These are phyloP conservation scores for Prosapia bicincta DNA, from an alignment of 2,888 invertebrate genomes.

Conservation along the genomic window DNA sequence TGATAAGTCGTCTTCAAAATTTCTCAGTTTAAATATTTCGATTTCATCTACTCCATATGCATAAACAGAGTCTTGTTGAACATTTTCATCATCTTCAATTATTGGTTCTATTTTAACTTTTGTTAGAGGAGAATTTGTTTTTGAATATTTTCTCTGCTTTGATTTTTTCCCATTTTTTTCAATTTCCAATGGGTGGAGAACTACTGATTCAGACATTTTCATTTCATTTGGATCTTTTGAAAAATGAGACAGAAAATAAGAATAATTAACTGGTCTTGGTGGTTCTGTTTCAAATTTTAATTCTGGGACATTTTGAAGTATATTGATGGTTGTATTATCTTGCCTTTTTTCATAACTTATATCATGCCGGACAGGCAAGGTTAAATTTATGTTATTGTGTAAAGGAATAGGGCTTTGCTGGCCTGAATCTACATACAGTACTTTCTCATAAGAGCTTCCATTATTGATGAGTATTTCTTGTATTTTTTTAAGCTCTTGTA, in stretches of 20 bases:
- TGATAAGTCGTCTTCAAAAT: conserved; percentile 11
- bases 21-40: conserved; percentile 49
- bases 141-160: neutral
- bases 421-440: neutral
- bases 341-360: neutral
- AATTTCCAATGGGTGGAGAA: neutral
- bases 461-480: neutral
- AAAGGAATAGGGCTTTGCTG: neutral
- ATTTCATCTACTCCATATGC: conserved; percentile 48
- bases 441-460: neutral
- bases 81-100: neutral
- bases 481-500: neutral
- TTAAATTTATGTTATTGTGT: neutral
- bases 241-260: neutral
- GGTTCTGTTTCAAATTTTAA: neutral
- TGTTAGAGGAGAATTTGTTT: neutral
- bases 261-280: neutral
- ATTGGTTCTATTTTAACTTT: neutral
- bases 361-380: neutral
- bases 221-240: neutral
- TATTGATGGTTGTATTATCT: neutral
- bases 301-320: neutral
- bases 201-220: neutral
- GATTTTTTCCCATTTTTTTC: no score
- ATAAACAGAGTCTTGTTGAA: conserved; percentile 37